Conservation (phyloP, 2,888 invertebrate genomes). For the Eurytoma adleriae region DNA sequence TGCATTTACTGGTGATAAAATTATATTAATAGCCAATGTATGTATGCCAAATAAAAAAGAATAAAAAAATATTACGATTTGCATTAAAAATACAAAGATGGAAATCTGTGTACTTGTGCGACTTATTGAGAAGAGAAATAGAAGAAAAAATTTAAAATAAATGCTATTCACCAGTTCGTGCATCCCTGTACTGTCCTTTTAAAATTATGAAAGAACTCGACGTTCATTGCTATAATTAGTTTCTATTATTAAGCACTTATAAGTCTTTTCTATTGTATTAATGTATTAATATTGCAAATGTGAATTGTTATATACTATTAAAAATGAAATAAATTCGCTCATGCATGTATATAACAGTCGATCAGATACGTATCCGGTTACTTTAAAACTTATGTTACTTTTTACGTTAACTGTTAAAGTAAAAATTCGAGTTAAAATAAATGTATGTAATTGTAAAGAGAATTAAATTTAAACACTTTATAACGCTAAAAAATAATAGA, state of each 20-base stretch:
- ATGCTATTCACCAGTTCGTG: slow-evolving; percentile 46
- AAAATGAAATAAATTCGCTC: slow-evolving; percentile 36
- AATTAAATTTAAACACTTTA: no score
- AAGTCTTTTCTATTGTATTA: slow-evolving; percentile 48
- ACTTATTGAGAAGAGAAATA: no score
- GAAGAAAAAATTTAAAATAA: neutral
- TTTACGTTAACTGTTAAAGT: no score
- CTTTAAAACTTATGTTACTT: neutral
- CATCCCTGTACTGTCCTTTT: slow-evolving; percentile 57
- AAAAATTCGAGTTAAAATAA: no score
- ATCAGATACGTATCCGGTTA: neutral
- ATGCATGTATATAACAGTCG: slow-evolving; percentile 1
- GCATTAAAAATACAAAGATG: neutral
- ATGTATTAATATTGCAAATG: slow-evolving; percentile 50
- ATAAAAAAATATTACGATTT: neutral
- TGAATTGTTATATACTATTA: slow-evolving; percentile 37
- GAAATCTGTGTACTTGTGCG: neutral
- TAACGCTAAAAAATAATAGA: no score
- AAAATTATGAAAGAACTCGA: slow-evolving; percentile 42
- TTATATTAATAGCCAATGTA: slow-evolving; percentile 9
- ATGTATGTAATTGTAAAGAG: no score
- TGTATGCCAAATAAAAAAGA: slow-evolving; percentile 8
- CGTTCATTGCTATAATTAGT: slow-evolving; percentile 38
- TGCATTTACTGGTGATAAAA: slow-evolving; percentile 43
- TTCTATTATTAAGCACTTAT: slow-evolving; percentile 54